Evolutionary conservation across 1,140 invertebrate species (phyloP).

Genomic region (Psilanteris sp.): DNA sequence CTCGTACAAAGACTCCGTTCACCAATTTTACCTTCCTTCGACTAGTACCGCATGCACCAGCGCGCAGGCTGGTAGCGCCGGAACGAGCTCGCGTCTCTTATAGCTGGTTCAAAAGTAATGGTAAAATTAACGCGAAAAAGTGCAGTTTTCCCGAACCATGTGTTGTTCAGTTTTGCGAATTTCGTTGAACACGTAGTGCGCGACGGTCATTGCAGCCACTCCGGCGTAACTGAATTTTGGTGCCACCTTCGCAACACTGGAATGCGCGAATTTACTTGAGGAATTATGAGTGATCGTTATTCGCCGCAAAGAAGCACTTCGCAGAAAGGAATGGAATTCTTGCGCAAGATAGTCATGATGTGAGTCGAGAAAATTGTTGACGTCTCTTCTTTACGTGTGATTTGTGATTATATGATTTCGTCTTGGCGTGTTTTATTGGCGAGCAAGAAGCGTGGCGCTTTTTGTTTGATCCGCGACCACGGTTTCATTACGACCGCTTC

Average conservation of each 20-base stretch:
- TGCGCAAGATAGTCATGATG: conserved; percentile 51
- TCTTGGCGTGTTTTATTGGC: conserved; percentile 19
- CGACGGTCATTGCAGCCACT: background rate
- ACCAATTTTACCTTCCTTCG: conserved; percentile 60
- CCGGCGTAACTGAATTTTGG: conserved; percentile 8
- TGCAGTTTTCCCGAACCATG: conserved; percentile 29
- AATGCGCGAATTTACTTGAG: conserved; percentile 57
- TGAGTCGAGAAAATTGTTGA: conserved; percentile 37
- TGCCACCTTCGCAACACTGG: conserved; percentile 25
- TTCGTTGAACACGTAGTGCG: conserved; percentile 18
- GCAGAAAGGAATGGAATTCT: conserved; percentile 58
- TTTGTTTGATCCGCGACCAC: too few species aligned
- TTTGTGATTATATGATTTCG: background rate
- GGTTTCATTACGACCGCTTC: background rate
- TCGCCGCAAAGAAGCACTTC: conserved; percentile 39
- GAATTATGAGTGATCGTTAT: conserved; percentile 49
- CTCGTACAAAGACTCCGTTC: conserved; percentile 57
- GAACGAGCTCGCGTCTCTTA: background rate
- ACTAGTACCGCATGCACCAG: conserved; percentile 62
- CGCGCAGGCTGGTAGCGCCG: conserved; percentile 55
- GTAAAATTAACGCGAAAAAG: conserved; percentile 34
- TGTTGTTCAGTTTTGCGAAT: conserved; percentile 1
- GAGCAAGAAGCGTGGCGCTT: background rate
- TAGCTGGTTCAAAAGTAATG: conserved; percentile 28
- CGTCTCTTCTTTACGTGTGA: background rate